Conservation (phyloP, 2,888 invertebrate genomes). For the Pseudoips prasinana region DNA sequence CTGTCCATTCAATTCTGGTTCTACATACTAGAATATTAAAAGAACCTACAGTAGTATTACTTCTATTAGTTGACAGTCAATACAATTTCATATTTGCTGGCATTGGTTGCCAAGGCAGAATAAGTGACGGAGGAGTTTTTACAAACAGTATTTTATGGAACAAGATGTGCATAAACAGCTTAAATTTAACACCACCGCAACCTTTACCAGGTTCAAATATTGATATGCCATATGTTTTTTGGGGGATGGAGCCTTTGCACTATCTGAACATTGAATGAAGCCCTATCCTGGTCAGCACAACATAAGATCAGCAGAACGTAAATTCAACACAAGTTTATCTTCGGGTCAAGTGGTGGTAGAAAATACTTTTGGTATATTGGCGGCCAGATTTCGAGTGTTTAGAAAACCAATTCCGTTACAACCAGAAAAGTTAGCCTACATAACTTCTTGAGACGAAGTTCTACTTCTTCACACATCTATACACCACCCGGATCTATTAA, state of each 20-base stretch:
- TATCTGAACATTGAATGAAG: background rate
- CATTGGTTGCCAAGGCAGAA: constrained; percentile 26
- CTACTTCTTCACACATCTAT: constrained; percentile 22
- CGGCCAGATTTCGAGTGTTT: constrained; percentile 4
- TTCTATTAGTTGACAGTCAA: constrained; percentile 17
- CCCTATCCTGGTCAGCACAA: background rate
- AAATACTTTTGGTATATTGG: background rate
- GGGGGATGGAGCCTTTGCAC: background rate
- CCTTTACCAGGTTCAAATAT: too few species aligned
- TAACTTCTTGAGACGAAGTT: constrained; percentile 11
- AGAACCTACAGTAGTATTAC: constrained; percentile 18
- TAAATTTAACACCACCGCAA: too few species aligned
- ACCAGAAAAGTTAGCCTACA: constrained; percentile 2
- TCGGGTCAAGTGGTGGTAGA: background rate
- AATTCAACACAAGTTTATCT: background rate
- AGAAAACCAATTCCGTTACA: constrained; percentile 14
- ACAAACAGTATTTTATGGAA: background rate
- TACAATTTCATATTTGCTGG: constrained; percentile 22
- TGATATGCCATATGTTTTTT: background rate
- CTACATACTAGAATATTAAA: constrained; percentile 22
- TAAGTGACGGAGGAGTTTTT: constrained; percentile 29
- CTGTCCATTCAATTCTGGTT: constrained; percentile 11
- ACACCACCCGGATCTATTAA: constrained; percentile 27
- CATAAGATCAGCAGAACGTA: background rate
- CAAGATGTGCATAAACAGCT: background rate